A percentile compares a stretch with the other conserved stretches of the same genome.
Conservation (phyloP, 2,113 vertebrate species). For the Corythornis cristatus region DNA sequence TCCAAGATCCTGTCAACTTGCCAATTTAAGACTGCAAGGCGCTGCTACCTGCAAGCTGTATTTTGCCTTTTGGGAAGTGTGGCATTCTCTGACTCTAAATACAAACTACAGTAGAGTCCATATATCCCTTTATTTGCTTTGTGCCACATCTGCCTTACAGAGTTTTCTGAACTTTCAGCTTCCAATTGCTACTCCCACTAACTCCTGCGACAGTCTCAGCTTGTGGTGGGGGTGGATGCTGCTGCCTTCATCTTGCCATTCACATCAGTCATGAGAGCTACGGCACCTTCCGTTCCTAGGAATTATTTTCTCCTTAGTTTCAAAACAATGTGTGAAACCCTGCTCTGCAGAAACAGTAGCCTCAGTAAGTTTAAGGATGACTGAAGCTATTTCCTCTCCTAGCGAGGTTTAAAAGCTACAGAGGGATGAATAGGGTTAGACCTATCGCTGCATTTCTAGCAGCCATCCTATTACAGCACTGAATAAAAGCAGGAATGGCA, state of each 20-base stretch:
- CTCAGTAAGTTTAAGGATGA: conserved; percentile 55
- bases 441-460: conserved; percentile 64
- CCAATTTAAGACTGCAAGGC: background rate
- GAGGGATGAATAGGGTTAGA: conserved; percentile 58
- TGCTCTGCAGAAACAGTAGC: conserved; percentile 26
- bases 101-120: fast-evolving
- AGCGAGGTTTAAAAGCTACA: conserved; percentile 59
- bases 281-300: background rate
- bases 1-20: background rate
- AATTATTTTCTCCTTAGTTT: background rate
- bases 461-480: conserved; percentile 70
- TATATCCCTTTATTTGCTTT: background rate
- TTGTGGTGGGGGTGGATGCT: background rate
- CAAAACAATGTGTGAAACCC: conserved; percentile 56
- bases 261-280: background rate
- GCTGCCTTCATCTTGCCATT: background rate
- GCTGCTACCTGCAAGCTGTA: fast-evolving
- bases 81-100: background rate
- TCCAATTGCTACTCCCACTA: background rate
- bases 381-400: conserved; percentile 54
- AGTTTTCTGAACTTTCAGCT: conserved; percentile 29
- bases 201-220: conserved; percentile 18
- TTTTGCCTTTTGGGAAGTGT: background rate
- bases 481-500: conserved; percentile 69
- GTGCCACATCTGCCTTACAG: background rate